Conservation (phyloP, 2,113 vertebrate genomes). For the Cervus canadensis region DNA sequence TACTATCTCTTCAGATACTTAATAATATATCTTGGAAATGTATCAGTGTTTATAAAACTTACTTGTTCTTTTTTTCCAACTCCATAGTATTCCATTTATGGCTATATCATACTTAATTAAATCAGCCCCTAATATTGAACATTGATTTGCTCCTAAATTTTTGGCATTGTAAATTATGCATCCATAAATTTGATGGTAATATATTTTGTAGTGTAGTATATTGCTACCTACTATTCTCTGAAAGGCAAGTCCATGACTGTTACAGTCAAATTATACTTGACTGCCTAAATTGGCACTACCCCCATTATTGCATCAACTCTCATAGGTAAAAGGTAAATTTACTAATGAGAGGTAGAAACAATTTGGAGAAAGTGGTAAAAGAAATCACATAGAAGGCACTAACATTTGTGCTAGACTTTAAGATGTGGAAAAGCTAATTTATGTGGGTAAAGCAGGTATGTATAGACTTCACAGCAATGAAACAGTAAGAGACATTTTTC, state of each 20-base stretch:
- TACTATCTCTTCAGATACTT: background rate
- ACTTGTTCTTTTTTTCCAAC: background rate
- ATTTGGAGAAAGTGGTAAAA: background rate
- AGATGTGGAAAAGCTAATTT: background rate
- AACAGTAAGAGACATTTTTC: background rate
- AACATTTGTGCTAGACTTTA: conserved; percentile 20
- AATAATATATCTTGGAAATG: background rate
- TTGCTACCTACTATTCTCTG: background rate
- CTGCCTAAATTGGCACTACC: background rate
- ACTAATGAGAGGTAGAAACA: background rate
- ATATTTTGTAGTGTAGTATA: background rate
- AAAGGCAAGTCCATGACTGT: background rate
- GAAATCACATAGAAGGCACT: background rate
- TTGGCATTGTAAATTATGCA: background rate
- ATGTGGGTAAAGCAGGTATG: background rate
- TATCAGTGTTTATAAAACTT: background rate
- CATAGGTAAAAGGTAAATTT: background rate
- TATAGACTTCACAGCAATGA: background rate
- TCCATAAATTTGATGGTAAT: background rate
- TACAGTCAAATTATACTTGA: background rate
- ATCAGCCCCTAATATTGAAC: background rate
- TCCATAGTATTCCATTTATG: background rate
- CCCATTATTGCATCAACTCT: background rate
- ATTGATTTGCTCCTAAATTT: background rate
- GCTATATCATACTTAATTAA: background rate